These are phyloP conservation scores for Mirza zaza DNA, from an alignment of 2,113 vertebrate genomes.

Conservation along the genomic window DNA sequence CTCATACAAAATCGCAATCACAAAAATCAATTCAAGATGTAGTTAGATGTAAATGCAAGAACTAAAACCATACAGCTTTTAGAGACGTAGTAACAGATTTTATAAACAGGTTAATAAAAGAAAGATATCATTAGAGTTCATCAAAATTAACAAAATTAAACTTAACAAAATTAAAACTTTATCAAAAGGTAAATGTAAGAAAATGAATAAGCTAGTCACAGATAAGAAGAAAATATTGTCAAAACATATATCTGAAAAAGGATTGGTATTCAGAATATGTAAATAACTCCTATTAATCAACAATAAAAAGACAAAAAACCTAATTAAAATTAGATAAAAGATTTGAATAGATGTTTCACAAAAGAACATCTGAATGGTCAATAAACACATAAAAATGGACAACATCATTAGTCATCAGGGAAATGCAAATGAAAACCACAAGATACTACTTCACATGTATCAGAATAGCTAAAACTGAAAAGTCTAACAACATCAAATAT, in stretches of 20 bases:
- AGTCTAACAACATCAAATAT: not conserved
- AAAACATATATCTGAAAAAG: not conserved
- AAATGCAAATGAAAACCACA: constrained; percentile 35
- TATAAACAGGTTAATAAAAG: not conserved
- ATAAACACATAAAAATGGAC: not conserved
- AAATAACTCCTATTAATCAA: constrained; percentile 16
- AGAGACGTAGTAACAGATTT: not conserved
- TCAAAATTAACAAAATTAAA: not conserved
- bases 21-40: not conserved
- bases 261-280: not conserved
- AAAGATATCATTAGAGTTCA: not conserved
- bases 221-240: not conserved
- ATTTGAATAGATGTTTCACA: constrained; percentile 11
- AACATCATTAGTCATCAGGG: not conserved
- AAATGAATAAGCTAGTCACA: not conserved
- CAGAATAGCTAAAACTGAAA: not conserved
- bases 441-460: not conserved
- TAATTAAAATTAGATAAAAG: constrained; percentile 56
- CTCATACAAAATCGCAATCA: too few species aligned
- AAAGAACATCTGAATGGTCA: constrained; percentile 1
- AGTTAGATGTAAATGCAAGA: not conserved
- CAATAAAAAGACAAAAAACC: constrained; percentile 50
- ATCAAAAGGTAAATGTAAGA: not conserved
- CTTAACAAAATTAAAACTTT: not conserved
- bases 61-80: not conserved